These are phyloP conservation scores for Casuarius casuarius DNA, from an alignment of 2,113 vertebrate genomes.

Conservation along the genomic window DNA sequence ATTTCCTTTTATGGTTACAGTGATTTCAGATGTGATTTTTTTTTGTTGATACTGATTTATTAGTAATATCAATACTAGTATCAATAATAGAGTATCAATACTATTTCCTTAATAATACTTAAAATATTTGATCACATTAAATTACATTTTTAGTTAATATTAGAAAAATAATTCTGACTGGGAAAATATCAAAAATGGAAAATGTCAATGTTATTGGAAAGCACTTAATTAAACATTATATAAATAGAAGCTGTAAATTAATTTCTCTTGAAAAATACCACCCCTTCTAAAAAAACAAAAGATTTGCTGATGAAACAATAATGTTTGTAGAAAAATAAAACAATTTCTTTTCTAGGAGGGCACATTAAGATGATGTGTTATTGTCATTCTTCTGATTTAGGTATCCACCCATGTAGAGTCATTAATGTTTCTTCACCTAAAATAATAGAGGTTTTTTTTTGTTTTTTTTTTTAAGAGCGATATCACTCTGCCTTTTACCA, in stretches of 20 bases:
- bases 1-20: not conserved
- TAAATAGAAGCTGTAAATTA: not conserved
- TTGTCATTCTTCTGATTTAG: not conserved
- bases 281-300: not conserved
- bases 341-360: not conserved
- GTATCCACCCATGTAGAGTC: not conserved
- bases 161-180: not conserved
- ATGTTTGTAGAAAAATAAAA: too few species aligned
- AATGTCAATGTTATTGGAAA: not conserved
- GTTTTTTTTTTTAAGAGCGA: not conserved
- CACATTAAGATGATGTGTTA: not conserved
- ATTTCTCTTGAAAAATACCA: not conserved
- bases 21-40: not conserved
- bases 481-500: not conserved
- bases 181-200: not conserved
- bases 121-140: not conserved
- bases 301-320: not conserved
- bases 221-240: not conserved
- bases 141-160: not conserved
- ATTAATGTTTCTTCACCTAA: not conserved
- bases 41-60: not conserved
- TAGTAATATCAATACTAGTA: not conserved
- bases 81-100: not conserved
- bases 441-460: not conserved
- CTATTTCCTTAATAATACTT: not conserved